A percentile compares a stretch with the other conserved stretches of the same genome.
Evolutionary conservation across 2,888 invertebrate species (phyloP).

Genomic region (Daptonema setosum): DNA sequence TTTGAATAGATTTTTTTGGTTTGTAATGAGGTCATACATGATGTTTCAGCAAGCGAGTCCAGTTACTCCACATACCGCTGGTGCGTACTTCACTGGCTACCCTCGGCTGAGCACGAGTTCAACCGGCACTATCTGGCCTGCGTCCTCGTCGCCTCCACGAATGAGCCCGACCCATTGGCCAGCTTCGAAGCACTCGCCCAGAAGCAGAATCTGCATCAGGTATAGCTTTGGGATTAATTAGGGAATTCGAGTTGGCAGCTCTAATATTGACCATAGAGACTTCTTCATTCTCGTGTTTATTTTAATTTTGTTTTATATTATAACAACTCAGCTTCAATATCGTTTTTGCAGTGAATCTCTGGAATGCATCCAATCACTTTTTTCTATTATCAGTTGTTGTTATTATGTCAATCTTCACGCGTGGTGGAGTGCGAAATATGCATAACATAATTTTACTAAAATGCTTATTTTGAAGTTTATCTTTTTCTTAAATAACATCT

Average conservation of each 20-base stretch:
- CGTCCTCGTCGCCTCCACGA: constrained; percentile 38
- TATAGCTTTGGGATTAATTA: constrained; percentile 4
- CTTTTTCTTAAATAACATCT: not conserved
- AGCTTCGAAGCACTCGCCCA: constrained; percentile 54
- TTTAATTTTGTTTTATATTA: too few relatives aligned
- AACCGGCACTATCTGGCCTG: constrained; percentile 40
- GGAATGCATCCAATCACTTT: too few relatives aligned
- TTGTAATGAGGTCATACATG: too few relatives aligned
- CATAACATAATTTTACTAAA: not conserved
- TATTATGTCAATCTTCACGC: too few relatives aligned
- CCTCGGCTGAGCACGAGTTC: constrained; percentile 75
- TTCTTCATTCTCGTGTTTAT: too few relatives aligned
- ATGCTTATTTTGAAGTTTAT: not conserved
- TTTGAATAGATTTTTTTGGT: too few relatives aligned
- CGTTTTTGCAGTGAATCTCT: too few relatives aligned
- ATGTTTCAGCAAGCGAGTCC: not conserved
- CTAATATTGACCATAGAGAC: too few relatives aligned
- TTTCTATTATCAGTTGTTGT: too few relatives aligned
- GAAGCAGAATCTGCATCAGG: constrained; percentile 51
- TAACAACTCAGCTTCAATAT: too few relatives aligned
- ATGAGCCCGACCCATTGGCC: constrained; percentile 46
- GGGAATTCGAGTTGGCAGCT: too few relatives aligned
- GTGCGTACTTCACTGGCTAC: constrained; percentile 49
- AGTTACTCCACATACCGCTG: constrained; percentile 93
- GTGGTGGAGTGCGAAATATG: not conserved